Percentiles rank a stretch among this genome's conserved stretches.
Evolutionary conservation across 1,140 invertebrate genomes (phyloP).

Genomic region (Drosophila eugracilis): DNA sequence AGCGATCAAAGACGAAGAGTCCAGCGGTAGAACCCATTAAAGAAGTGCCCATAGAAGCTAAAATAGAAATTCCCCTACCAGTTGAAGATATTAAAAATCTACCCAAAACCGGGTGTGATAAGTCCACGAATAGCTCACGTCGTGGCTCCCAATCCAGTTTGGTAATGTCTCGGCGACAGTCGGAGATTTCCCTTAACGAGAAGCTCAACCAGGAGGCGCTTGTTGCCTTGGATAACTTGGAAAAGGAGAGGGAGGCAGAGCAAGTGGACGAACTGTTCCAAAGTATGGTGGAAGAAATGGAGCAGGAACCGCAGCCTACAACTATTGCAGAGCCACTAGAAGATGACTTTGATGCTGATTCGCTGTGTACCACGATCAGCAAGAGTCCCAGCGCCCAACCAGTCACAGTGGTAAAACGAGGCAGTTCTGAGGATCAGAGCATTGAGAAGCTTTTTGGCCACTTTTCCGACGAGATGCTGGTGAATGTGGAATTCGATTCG

Average conservation of each 20-base stretch:
- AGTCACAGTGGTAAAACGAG: conserved; percentile 67
- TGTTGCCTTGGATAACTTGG: conserved; percentile 32
- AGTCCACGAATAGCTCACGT: conserved; percentile 67
- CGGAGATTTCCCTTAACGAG: conserved; percentile 60
- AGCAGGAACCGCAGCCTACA: conserved; percentile 2
- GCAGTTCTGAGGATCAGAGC: conserved; percentile 79
- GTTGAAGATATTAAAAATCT: conserved; percentile 76
- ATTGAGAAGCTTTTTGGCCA: conserved; percentile 79
- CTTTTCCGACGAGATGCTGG: conserved; percentile 79
- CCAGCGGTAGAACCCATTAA: conserved; percentile 25
- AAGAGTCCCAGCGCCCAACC: conserved; percentile 80
- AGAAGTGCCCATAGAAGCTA: conserved; percentile 1
- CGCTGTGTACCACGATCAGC: conserved; percentile 76
- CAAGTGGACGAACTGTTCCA: conserved; percentile 56
- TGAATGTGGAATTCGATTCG: conserved; percentile 79
- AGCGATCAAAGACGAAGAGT: conserved; percentile 68
- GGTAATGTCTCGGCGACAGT: conserved; percentile 49
- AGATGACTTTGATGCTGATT: conserved; percentile 66
- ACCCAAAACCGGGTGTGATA: conserved; percentile 78
- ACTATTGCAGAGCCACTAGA: conserved; percentile 7
- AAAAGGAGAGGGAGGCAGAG: conserved; percentile 37
- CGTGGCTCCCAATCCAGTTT: conserved; percentile 72
- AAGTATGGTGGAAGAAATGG: conserved; percentile 58
- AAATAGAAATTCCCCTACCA: not conserved
- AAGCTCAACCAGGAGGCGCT: conserved; percentile 63